Evolutionary conservation across 1,140 invertebrate genomes (phyloP), one percentile per base, ranked within the genome.

Genomic region (Rhopalosiphum padi): DNA sequence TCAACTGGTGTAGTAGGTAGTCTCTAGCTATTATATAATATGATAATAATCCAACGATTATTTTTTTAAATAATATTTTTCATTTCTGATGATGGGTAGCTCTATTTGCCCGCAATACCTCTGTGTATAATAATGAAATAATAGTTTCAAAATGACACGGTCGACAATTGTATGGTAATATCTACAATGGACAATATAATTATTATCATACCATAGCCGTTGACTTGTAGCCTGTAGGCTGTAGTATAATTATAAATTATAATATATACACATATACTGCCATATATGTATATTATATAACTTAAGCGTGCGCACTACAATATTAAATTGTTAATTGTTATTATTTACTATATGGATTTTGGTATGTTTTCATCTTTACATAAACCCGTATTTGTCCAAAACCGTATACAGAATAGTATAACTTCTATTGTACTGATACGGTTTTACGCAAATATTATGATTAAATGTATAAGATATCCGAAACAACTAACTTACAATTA

Each of bases 251-350:
- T 18, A 6, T 18, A n/a, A 15, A 77, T 18, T 18, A 6, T 18
- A n/a, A n/a, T 6, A n/a, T 15, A n/a, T 6, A 77, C 30, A 68
- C 9, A 46, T 22, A 25, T 43, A n/a, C 46, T 6, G 18, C 41
- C 23, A 1, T 41, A 68, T 51, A 51, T 51, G 53, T 18, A 35
- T 77, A n/a, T 15, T 30, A 30, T 30, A 15, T 11, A 68, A 68
- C 60, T 90, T 60, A 41, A 41, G 41, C 35, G 48, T 1, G 15
- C 25, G 30, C n/a, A 53, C 21, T 37, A 83, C 8, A 23, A 23
- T 18, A 51, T 22, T 9, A n/a, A 18, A n/a, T 87, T 87, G 30
- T 89, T 91, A 85, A 51, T 51, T 51, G 48, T 92, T 92, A 92
- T 85, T 83, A 77, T 92, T 37, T 53, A 85, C 46, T 35, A 41